A percentile compares a stretch with the other conserved stretches of the same genome.
phyloP scores from a whole-genome alignment of 23 tunicate species.

The Trididemnum miniatum region DNA sequence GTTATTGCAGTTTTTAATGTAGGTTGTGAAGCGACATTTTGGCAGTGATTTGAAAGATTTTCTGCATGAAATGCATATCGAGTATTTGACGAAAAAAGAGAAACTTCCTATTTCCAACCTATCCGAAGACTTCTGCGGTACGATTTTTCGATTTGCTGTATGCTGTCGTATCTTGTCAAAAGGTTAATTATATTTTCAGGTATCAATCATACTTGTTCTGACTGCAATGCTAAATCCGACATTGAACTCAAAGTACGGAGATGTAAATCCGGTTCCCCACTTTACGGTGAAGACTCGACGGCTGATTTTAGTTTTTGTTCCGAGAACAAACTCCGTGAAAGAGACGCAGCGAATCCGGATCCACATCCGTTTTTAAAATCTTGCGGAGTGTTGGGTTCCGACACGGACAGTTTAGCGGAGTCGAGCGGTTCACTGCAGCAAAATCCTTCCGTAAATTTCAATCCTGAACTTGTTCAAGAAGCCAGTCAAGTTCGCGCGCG shows the following conservation, averaged over 20 bases:
- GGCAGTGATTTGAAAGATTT: conserved; percentile 1
- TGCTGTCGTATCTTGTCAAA: too few relatives aligned
- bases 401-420: conserved; percentile 39
- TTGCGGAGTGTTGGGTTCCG: conserved; percentile 42
- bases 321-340: neutral
- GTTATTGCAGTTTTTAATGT: too few relatives aligned
- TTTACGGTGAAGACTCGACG: neutral
- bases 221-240: neutral
- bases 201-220: neutral
- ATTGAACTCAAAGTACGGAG: conserved; percentile 15
- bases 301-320: conserved; percentile 53
- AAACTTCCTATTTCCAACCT: neutral
- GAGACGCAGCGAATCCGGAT: neutral
- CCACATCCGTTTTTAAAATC: conserved; percentile 35
- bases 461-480: neutral
- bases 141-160: too few relatives aligned
- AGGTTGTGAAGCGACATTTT: neutral
- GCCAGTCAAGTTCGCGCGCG: neutral
- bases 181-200: too few relatives aligned
- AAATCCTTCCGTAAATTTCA: neutral
- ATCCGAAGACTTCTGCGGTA: neutral
- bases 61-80: conserved; percentile 36
- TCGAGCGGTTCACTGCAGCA: neutral
- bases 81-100: neutral
- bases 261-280: neutral